Evolutionary conservation across 2,888 invertebrate genomes (phyloP), one percentile per base, ranked within the genome.

Genomic region (Erpobdella octoculata): DNA sequence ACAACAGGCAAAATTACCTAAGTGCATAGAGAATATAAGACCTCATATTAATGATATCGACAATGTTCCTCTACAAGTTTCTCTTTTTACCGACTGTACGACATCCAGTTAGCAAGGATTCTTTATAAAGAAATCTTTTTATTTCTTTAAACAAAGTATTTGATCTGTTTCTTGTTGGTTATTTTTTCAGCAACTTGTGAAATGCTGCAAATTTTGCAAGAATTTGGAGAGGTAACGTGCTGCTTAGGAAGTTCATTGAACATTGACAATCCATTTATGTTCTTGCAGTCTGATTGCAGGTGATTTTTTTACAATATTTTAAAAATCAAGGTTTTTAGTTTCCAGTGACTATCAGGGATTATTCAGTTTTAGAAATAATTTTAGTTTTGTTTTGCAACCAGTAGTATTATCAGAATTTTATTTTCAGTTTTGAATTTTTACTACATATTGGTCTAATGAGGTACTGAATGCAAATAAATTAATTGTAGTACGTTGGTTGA

Each of bases 71-170:
- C 85, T 98, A 37, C 87, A 96, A 71, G 97, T 98, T 25, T 95
- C 95, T 0, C 87, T 98, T 15, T 98, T 97, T 84, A 98, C 97
- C 0, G 97, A 98, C 85, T 97, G 96, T 85, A 92, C 91, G 0
- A 89, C 93, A n/a, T 86, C 88, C 73, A 79, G 82, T 82, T 75
- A 77, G 79, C 74, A 21, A 59, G 53, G 9, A 46, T 46, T 46
- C 18, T 15, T 5, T 9, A n/a, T n/a, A n/a, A n/a, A n/a, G n/a
- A n/a, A n/a, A n/a, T n/a, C n/a, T n/a, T n/a, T n/a, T n/a, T n/a
- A n/a, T n/a, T n/a, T n/a, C n/a, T n/a, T n/a, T n/a, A n/a, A n/a
- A n/a, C n/a, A n/a, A n/a, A n/a, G n/a, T n/a, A n/a, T n/a, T n/a
- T 15, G 21, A 15, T 25, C 72, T 21, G 1, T 28, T 71, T 4